phyloP scores from a whole-genome alignment of 2,113 vertebrate genomes.

The Myanophis thanlyinensis region DNA sequence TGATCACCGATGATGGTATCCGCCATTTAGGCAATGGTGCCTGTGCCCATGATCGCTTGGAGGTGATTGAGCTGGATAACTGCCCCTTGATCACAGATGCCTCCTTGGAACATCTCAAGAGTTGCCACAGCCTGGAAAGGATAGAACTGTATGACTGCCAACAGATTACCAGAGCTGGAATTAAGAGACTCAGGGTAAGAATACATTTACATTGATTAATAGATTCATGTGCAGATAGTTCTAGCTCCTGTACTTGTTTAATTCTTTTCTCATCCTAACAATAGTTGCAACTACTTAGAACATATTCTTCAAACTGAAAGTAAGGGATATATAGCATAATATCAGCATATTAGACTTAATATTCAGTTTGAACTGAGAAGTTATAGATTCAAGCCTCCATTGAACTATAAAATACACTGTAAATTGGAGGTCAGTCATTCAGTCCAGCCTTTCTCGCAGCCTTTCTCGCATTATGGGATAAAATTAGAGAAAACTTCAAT shows the following conservation, averaged over 20 bases:
- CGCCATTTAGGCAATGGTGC: constrained; percentile 94
- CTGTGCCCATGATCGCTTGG: constrained; percentile 93
- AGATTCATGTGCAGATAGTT: background rate
- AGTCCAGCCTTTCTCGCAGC: background rate
- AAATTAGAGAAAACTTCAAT: background rate
- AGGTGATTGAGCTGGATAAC: constrained; percentile 98
- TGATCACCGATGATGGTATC: constrained; percentile 98
- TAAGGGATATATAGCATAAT: background rate
- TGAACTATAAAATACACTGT: background rate
- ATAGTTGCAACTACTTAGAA: background rate
- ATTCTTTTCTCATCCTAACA: background rate
- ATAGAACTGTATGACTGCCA: constrained; percentile 99
- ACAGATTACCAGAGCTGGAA: constrained; percentile 95
- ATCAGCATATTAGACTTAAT: background rate
- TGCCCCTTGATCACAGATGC: constrained; percentile 97
- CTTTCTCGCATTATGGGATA: background rate
- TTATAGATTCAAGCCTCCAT: background rate
- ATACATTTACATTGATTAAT: background rate
- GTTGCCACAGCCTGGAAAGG: constrained; percentile 94
- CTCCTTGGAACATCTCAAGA: constrained; percentile 97
- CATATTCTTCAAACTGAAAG: background rate
- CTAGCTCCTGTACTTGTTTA: background rate
- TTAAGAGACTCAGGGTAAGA: constrained; percentile 96
- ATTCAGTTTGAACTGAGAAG: background rate
- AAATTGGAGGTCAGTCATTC: background rate